These are phyloP conservation scores for Platycheirus rosarum DNA, from an alignment of 2,888 invertebrate genomes.

Conservation along the genomic window DNA sequence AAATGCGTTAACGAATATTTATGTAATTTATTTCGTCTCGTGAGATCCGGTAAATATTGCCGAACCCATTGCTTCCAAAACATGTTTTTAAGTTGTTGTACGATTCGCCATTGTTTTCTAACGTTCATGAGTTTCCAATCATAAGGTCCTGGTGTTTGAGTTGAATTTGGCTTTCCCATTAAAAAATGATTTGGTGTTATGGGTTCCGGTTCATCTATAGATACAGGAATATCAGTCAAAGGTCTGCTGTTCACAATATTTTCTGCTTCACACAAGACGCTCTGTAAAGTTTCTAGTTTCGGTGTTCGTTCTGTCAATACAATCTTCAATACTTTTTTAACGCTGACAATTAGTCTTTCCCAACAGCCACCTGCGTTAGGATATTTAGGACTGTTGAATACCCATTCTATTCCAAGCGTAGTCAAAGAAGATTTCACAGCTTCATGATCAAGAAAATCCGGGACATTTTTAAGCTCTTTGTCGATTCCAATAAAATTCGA, in stretches of 20 bases:
- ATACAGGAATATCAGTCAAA: too few relatives aligned
- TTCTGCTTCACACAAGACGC: constrained; percentile 11
- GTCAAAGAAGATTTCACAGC: constrained; percentile 4
- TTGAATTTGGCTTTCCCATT: too few relatives aligned
- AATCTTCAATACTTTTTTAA: neutral
- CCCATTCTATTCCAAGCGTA: neutral
- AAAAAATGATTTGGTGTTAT: too few relatives aligned
- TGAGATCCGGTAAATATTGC: too few relatives aligned
- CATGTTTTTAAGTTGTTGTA: too few relatives aligned
- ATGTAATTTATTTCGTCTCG: too few relatives aligned
- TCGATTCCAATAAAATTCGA: constrained; percentile 1
- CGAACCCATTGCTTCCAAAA: too few relatives aligned
- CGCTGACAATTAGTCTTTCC: constrained; percentile 2
- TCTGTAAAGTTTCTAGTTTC: constrained; percentile 5
- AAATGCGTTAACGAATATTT: too few relatives aligned
- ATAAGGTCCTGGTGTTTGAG: too few relatives aligned
- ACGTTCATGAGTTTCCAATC: too few relatives aligned
- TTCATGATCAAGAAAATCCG: constrained; percentile 4
- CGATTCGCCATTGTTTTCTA: too few relatives aligned
- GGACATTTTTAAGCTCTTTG: constrained; percentile 1
- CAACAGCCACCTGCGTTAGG: constrained; percentile 21
- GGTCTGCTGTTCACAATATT: neutral
- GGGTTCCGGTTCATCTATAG: too few relatives aligned
- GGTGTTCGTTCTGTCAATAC: constrained; percentile 7
- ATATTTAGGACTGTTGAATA: constrained; percentile 7